Percentiles rank a stretch among this genome's conserved stretches.
Evolutionary conservation across 2,113 vertebrate genomes (phyloP).

Genomic region (Muscicapa adusta): DNA sequence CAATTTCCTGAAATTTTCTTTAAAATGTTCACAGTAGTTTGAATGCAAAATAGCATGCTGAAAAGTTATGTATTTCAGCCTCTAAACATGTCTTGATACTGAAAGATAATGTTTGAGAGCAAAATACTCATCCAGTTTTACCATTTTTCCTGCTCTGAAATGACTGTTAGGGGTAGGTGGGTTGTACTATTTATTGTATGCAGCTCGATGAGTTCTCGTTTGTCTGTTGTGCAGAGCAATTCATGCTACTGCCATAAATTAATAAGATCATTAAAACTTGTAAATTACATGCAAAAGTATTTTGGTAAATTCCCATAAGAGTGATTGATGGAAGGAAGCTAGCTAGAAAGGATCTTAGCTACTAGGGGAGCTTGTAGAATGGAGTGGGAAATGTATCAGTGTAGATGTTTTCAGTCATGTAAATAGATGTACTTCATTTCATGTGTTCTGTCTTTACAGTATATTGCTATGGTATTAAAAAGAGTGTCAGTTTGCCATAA

Average conservation of each 20-base stretch:
- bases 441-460: neutral
- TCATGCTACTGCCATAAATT: neutral
- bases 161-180: neutral
- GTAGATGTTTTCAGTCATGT: neutral
- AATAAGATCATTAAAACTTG: neutral
- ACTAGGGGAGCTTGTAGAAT: neutral
- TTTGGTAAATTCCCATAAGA: neutral
- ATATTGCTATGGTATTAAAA: neutral
- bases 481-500: neutral
- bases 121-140: neutral
- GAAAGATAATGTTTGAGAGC: neutral
- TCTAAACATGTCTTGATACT: neutral
- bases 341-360: neutral
- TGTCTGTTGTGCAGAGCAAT: neutral
- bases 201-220: neutral
- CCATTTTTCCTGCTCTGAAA: neutral
- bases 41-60: neutral
- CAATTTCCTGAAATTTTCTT: neutral
- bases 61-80: neutral
- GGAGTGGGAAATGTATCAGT: neutral
- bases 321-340: neutral
- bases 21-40: neutral
- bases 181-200: neutral
- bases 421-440: neutral
- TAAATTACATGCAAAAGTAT: neutral